phyloP scores from a whole-genome alignment of 1,140 invertebrate genomes.

The Drosophila kurseongensis region DNA sequence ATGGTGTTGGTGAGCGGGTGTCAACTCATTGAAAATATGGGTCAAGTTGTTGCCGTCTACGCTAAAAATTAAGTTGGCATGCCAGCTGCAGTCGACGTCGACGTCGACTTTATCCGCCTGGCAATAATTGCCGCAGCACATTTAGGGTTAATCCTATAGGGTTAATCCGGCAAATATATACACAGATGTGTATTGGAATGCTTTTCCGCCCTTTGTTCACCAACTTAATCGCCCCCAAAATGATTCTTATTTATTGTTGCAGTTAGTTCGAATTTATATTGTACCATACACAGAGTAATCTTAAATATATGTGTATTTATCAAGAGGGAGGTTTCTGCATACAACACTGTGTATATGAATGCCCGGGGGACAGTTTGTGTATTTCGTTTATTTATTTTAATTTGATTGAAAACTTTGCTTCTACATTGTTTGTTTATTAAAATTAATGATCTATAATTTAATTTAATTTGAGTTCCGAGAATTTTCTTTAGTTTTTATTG shows the following conservation, averaged over 20 bases:
- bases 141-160: conserved; percentile 79
- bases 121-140: conserved; percentile 78
- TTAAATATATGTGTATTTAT: conserved; percentile 20
- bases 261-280: conserved; percentile 48
- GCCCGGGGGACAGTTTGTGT: background rate
- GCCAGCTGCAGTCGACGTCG: conserved; percentile 44
- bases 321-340: background rate
- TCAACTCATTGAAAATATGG: conserved; percentile 75
- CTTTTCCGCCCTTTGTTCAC: background rate
- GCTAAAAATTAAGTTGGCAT: conserved; percentile 76
- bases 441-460: background rate
- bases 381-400: conserved; percentile 6
- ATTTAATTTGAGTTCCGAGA: background rate
- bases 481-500: background rate
- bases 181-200: conserved; percentile 46
- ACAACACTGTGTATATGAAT: too few relatives aligned
- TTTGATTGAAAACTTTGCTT: conserved; percentile 2
- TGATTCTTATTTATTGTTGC: conserved; percentile 53
- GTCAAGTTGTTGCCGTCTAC: conserved; percentile 80
- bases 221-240: conserved; percentile 45
- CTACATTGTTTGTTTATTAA: background rate
- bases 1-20: conserved; percentile 40
- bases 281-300: conserved; percentile 1
- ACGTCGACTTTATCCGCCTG: conserved; percentile 54
- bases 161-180: conserved; percentile 37